Conservation (phyloP, 2,888 invertebrate species). For the Drosophila nr. medialis region DNA sequence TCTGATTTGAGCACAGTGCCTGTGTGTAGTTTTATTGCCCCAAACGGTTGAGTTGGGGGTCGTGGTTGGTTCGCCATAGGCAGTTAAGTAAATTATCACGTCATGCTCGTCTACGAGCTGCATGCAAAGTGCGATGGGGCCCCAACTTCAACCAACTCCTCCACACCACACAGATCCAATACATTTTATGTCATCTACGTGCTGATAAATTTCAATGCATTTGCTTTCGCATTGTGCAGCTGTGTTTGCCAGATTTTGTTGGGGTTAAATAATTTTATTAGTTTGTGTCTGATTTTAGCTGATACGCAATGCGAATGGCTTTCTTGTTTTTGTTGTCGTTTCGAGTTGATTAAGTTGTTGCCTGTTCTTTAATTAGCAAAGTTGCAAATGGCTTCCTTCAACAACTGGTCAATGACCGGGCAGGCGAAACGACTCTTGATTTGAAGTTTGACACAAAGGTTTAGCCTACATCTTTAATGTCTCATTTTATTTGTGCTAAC, state of each 20-base stretch:
- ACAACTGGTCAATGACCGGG: slow-evolving; percentile 49
- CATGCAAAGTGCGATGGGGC: slow-evolving; percentile 45
- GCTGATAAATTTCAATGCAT: slow-evolving; percentile 68
- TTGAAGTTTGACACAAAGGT: slow-evolving; percentile 5
- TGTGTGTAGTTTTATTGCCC: slow-evolving; percentile 21
- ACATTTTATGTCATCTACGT: slow-evolving; percentile 70
- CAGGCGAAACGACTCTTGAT: neutral
- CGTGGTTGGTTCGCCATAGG: slow-evolving; percentile 14
- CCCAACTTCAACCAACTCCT: neutral
- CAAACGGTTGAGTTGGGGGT: neutral
- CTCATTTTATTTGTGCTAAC: neutral
- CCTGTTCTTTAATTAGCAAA: slow-evolving; percentile 68
- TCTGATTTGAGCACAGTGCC: slow-evolving; percentile 39
- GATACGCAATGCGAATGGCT: slow-evolving; percentile 3
- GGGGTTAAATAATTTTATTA: slow-evolving; percentile 56
- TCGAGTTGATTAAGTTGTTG: slow-evolving; percentile 52
- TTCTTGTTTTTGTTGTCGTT: slow-evolving; percentile 25
- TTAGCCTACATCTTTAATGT: neutral
- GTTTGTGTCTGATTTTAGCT: slow-evolving; percentile 36
- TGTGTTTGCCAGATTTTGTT: slow-evolving; percentile 28
- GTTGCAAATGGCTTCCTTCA: slow-evolving; percentile 49
- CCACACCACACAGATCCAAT: neutral
- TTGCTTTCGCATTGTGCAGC: slow-evolving; percentile 33
- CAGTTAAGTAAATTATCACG: slow-evolving; percentile 67
- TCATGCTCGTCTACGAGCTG: slow-evolving; percentile 45